Evolutionary conservation across 2,888 invertebrate species (phyloP).

Genomic region (Siphlonurus alternatus): DNA sequence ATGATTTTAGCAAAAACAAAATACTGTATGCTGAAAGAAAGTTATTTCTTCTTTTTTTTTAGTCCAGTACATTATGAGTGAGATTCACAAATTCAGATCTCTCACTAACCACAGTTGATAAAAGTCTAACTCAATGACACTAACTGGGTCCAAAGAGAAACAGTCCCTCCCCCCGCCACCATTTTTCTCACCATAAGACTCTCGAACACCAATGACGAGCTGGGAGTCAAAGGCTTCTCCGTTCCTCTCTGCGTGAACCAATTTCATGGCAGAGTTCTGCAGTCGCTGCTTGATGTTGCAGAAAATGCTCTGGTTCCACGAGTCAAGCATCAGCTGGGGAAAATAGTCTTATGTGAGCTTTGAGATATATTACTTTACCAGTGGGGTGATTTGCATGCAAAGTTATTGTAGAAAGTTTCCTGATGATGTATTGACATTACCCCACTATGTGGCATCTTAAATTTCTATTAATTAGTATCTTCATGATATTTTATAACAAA

Average conservation of each 20-base stretch:
- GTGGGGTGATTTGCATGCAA: not conserved
- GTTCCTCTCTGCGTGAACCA: constrained; percentile 91
- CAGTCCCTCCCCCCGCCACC: no score
- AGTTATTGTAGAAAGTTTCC: not conserved
- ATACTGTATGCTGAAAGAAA: no score
- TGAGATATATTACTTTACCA: not conserved
- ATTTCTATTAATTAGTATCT: no score
- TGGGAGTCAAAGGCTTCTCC: constrained; percentile 97
- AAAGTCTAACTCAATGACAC: no score
- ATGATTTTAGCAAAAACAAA: no score
- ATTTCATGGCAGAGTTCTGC: constrained; percentile 92
- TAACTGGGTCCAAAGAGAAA: no score
- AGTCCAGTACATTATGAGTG: no score
- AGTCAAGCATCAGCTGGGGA: constrained; percentile 86
- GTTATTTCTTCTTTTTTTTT: no score
- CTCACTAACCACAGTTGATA: no score
- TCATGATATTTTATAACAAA: no score
- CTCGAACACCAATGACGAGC: constrained; percentile 91
- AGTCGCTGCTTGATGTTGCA: constrained; percentile 82
- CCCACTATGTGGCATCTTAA: not conserved
- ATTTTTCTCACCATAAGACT: constrained; percentile 82
- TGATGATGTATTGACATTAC: constrained; percentile 5
- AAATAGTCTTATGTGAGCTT: not conserved
- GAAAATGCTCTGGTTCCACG: constrained; percentile 97
- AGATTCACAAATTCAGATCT: no score